Evolutionary conservation across 2,888 invertebrate species (phyloP), one percentile per base, ranked within the genome.

Genomic region (Drosophila anceps): DNA sequence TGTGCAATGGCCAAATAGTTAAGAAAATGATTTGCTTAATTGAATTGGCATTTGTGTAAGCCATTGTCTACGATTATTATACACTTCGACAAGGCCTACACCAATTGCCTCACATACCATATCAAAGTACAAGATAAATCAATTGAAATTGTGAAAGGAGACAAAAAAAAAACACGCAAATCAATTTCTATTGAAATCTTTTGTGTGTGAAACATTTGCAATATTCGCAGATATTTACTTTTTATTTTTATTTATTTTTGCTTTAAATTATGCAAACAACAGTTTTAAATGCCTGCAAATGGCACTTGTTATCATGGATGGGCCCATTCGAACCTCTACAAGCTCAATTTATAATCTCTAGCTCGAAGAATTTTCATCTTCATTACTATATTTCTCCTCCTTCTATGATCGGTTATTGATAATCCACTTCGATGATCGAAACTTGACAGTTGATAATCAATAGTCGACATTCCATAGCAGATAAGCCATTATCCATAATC

Each of bases 11-110:
- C 58, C 37, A 66, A 66, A 55, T 43, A 62, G 66, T n/a, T 48
- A 60, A 48, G 67, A 62, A 70, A 64, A 74, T 62, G 53, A 79
- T 74, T 79, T 74, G 46, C 43, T 55, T 69, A 79, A 69, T 77
- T 64, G 51, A 59, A 69, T 79, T 64, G 74, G 63, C 60, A 69
- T 67, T 58, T 59, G 50, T 54, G 68, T 48, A 35, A 20, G 15
- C 15, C 41, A 35, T 18, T 15, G 51, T 12, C 18, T n/a, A 31
- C 9, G 66, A 9, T 15, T 44, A 43, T 54, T 13, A 68, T 29
- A 13, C 31, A 46, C 8, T 10, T 15, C 24, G 46, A 2, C n/a
- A 33, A 10, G 15, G n/a, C 18, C 39, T 8, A 33, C 41, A 12
- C 46, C 59, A 65, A 12, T 33, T 57, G 33, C 46, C 48, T 7